Conservation (phyloP, 2,797 vertebrate genomes). For the Danio choprae region DNA sequence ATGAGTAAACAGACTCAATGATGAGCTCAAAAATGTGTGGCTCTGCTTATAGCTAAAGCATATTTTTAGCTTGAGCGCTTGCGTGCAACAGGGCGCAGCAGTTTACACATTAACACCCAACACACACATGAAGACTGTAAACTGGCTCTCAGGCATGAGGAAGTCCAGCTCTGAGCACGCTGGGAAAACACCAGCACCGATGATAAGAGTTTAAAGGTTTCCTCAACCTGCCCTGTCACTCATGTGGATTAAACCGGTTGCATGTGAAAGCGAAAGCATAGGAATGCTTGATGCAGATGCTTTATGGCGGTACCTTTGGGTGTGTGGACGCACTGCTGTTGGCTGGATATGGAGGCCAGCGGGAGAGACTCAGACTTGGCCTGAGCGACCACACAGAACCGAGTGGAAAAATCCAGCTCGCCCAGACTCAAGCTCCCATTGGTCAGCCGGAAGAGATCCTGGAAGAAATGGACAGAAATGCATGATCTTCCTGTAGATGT, state of each 20-base stretch:
- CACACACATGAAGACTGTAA: not conserved
- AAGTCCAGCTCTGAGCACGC: slow-evolving; percentile 12
- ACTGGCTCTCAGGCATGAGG: slow-evolving; percentile 4
- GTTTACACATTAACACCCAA: slow-evolving; percentile 16
- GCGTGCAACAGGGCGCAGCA: no score
- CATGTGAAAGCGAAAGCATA: slow-evolving; percentile 6
- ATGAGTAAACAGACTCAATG: no score
- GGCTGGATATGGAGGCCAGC: not conserved
- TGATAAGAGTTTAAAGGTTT: not conserved
- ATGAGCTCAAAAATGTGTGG: no score
- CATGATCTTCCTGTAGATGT: not conserved
- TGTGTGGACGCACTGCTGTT: slow-evolving; percentile 39
- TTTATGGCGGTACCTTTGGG: slow-evolving; percentile 47
- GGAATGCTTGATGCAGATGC: not conserved
- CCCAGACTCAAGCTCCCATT: slow-evolving; percentile 31
- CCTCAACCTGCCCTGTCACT: not conserved
- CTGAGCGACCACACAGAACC: slow-evolving; percentile 52
- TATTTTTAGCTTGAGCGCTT: no score
- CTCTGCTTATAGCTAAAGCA: no score
- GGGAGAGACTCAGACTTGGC: not conserved
- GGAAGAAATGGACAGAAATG: not conserved
- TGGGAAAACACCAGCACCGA: slow-evolving; percentile 26
- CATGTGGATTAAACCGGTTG: slow-evolving; percentile 8
- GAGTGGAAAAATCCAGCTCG: slow-evolving; percentile 45
- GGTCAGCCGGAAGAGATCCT: not conserved